phyloP scores from a whole-genome alignment of 2,797 vertebrate species.

The Alcedo atthis region DNA sequence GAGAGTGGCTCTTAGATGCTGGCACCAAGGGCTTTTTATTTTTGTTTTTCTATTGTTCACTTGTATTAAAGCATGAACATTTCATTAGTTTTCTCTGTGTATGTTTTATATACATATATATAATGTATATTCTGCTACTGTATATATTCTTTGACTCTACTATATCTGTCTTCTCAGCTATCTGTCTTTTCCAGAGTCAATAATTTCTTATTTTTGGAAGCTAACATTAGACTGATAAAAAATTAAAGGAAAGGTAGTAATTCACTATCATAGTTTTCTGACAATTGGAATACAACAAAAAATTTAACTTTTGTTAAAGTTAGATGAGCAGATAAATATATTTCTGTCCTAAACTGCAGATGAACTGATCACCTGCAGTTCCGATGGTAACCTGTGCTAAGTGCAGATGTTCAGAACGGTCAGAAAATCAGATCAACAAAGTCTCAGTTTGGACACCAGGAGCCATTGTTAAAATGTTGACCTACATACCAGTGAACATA shows the following conservation, averaged over 20 bases:
- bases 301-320: neutral
- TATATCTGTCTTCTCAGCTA: too few relatives aligned
- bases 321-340: neutral
- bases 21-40: neutral
- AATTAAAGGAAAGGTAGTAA: neutral
- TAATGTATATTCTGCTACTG: neutral
- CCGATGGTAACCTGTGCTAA: neutral
- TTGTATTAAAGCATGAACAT: neutral
- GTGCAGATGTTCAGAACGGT: neutral
- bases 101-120: neutral
- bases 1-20: neutral
- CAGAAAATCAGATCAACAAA: conserved; percentile 24
- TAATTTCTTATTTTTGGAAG: neutral
- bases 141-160: too few relatives aligned
- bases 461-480: neutral
- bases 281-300: neutral
- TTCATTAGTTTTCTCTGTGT: neutral
- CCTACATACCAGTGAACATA: conserved; percentile 22
- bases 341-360: neutral
- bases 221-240: neutral
- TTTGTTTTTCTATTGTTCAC: accelerated
- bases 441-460: neutral
- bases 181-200: neutral
- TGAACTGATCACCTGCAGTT: neutral
- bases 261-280: neutral